A percentile compares a stretch with the other conserved stretches of the same genome.
Evolutionary conservation across 2,797 vertebrate genomes (phyloP).

Genomic region (Amniataba percoides): DNA sequence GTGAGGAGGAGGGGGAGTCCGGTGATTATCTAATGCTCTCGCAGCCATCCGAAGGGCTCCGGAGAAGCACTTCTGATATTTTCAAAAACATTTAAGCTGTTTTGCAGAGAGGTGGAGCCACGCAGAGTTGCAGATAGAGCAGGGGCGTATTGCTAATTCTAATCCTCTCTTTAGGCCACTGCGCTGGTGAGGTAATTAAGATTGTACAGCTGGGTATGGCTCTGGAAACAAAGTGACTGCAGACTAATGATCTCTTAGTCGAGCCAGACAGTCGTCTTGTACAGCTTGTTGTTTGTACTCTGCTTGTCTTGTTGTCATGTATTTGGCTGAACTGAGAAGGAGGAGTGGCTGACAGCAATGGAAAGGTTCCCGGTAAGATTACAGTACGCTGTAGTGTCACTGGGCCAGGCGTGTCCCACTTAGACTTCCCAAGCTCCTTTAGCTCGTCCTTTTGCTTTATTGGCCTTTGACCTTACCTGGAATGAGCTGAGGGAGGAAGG

Average conservation of each 20-base stretch:
- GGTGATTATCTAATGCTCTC: slow-evolving; percentile 70
- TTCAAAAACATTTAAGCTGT: slow-evolving; percentile 62
- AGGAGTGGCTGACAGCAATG: slow-evolving; percentile 62
- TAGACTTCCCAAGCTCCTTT: slow-evolving; percentile 57
- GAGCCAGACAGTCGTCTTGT: slow-evolving; percentile 25
- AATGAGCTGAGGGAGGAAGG: slow-evolving; percentile 30
- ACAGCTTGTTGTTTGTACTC: slow-evolving; percentile 35
- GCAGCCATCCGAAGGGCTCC: slow-evolving; percentile 52
- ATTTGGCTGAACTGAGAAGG: slow-evolving; percentile 46
- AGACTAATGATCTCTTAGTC: slow-evolving; percentile 38
- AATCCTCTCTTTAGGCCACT: slow-evolving; percentile 54
- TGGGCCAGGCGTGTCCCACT: slow-evolving; percentile 53
- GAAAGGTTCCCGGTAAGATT: slow-evolving; percentile 76
- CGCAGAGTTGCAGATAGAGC: slow-evolving; percentile 22
- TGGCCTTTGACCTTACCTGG: slow-evolving; percentile 68
- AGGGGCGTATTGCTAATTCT: slow-evolving; percentile 55
- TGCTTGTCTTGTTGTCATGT: slow-evolving; percentile 48
- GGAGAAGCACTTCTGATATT: slow-evolving; percentile 60
- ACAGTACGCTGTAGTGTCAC: slow-evolving; percentile 56
- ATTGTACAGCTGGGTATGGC: slow-evolving; percentile 50
- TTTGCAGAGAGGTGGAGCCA: slow-evolving; percentile 39
- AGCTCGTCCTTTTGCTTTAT: slow-evolving; percentile 54
- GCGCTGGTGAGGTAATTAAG: slow-evolving; percentile 51
- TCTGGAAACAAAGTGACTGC: slow-evolving; percentile 40
- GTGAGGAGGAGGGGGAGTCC: slow-evolving; percentile 66